These are phyloP conservation scores for Bombus confusus DNA, from an alignment of 1,140 invertebrate genomes.

Conservation along the genomic window DNA sequence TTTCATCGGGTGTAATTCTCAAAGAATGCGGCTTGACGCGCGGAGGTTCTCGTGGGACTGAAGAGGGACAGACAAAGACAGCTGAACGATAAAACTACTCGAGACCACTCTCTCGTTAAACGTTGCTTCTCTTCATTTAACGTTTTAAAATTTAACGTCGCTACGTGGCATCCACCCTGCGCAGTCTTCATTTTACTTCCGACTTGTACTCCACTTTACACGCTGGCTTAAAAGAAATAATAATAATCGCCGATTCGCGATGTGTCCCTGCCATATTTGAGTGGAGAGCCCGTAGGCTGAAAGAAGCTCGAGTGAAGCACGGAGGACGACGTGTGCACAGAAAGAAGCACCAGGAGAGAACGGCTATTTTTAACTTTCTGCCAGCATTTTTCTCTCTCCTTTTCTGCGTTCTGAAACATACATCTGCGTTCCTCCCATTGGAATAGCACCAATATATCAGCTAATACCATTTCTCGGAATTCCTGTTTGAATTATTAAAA, in stretches of 20 bases:
- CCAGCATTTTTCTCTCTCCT: slow-evolving; percentile 48
- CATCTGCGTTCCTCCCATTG: neutral
- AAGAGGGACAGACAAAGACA: neutral
- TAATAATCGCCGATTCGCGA: neutral
- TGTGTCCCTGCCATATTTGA: slow-evolving; percentile 31
- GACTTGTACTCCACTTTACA: neutral
- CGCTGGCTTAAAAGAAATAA: neutral
- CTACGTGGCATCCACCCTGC: neutral
- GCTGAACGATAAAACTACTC: slow-evolving; percentile 13
- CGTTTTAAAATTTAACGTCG: neutral
- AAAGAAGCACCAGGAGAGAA: neutral
- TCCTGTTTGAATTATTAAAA: neutral
- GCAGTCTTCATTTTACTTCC: neutral
- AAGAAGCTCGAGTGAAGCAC: slow-evolving; percentile 4
- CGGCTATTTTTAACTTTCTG: slow-evolving; percentile 54
- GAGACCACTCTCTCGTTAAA: slow-evolving; percentile 19
- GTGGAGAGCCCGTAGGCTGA: neutral
- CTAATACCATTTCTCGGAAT: neutral
- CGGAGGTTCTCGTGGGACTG: neutral
- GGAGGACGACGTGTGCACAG: neutral
- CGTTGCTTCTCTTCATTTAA: slow-evolving; percentile 11
- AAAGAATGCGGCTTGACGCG: slow-evolving; percentile 15
- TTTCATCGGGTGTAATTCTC: slow-evolving; percentile 45
- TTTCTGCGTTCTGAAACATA: slow-evolving; percentile 33
- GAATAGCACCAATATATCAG: neutral